Conservation (phyloP, 2,797 vertebrate species). For the Acanthurus lineatus region DNA sequence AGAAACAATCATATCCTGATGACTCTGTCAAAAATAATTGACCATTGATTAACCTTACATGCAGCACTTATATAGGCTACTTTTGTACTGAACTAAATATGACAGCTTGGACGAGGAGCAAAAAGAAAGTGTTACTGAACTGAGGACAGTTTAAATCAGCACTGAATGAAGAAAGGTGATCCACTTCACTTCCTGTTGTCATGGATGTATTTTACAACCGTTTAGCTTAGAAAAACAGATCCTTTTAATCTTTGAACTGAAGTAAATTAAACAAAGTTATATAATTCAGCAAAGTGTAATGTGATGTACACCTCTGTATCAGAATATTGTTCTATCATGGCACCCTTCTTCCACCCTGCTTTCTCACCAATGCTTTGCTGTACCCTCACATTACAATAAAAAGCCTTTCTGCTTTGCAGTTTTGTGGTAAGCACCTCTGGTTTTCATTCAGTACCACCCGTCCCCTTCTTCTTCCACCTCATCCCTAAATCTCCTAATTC, state of each 20-base stretch:
- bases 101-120: neutral
- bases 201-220: neutral
- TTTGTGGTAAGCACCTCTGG: constrained; percentile 85
- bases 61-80: neutral
- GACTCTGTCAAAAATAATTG: too few species aligned
- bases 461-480: constrained; percentile 71
- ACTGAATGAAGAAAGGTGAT: neutral
- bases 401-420: constrained; percentile 58
- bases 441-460: constrained; percentile 84
- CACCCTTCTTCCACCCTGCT: neutral
- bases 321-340: neutral
- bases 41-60: neutral
- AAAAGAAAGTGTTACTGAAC: neutral
- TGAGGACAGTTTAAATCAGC: neutral
- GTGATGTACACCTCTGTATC: constrained; percentile 8
- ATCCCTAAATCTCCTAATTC: constrained; percentile 88
- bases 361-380: constrained; percentile 14
- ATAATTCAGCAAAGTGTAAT: neutral
- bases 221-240: rapidly evolving
- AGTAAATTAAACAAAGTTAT: neutral
- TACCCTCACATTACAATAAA: constrained; percentile 16
- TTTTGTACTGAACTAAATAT: neutral
- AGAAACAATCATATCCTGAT: too few species aligned
- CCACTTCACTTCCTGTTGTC: neutral
- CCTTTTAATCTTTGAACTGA: neutral